Conservation (phyloP, 2,113 vertebrate genomes). For the Otolemur garnettii region DNA sequence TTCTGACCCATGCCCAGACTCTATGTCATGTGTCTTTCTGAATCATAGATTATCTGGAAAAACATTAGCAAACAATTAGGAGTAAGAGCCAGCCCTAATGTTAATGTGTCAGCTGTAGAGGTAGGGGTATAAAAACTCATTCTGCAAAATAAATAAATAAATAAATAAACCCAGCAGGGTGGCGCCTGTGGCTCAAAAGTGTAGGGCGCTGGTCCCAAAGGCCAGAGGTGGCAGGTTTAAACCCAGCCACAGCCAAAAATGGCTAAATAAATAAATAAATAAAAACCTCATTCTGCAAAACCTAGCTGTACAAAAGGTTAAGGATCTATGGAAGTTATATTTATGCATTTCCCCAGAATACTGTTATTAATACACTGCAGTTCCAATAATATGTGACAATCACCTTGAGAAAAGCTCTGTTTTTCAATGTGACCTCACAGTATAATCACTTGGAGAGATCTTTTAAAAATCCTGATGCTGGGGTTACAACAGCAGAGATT, state of each 20-base stretch:
- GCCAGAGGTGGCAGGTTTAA: no score
- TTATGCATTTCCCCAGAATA: background rate
- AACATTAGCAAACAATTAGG: background rate
- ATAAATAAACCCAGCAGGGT: no score
- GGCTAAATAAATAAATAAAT: no score
- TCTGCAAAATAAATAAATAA: background rate
- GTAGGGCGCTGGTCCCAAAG: no score
- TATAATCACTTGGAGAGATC: background rate
- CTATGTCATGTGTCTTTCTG: background rate
- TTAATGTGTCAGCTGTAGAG: background rate
- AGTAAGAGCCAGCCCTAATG: background rate
- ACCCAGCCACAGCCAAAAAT: no score
- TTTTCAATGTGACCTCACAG: background rate
- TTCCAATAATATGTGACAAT: background rate
- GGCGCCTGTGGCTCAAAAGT: no score
- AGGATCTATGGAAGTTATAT: background rate
- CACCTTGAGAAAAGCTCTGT: background rate
- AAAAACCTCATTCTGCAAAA: constrained; percentile 41
- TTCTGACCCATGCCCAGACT: background rate
- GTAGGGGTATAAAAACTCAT: background rate
- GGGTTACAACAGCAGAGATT: background rate
- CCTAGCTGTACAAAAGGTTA: background rate
- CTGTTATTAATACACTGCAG: background rate
- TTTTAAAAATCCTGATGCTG: background rate
- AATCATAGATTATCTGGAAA: background rate